phyloP scores from a whole-genome alignment of 2,888 invertebrate species.

The Yponomeuta plumbellus region DNA sequence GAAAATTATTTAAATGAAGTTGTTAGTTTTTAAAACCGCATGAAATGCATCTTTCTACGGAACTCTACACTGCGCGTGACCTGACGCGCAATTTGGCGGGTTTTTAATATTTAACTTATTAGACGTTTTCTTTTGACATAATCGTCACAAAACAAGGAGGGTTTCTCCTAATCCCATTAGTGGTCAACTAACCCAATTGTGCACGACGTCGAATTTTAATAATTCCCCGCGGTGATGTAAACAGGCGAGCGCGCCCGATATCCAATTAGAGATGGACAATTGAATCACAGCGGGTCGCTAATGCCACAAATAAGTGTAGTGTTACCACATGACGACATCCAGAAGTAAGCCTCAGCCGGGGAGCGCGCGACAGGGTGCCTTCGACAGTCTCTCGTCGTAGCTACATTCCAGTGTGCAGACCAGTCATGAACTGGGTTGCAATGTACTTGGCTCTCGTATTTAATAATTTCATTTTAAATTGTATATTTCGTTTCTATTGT shows the following conservation, averaged over 20 bases:
- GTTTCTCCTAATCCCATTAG: constrained; percentile 66
- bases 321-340: not conserved
- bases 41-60: too few relatives aligned
- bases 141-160: constrained; percentile 39
- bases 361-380: not conserved
- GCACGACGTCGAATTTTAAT: constrained; percentile 27
- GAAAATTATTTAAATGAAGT: too few relatives aligned
- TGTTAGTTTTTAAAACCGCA: too few relatives aligned
- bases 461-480: too few relatives aligned
- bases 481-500: too few relatives aligned
- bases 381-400: too few relatives aligned
- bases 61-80: too few relatives aligned
- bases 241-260: not conserved
- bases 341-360: not conserved
- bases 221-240: not conserved
- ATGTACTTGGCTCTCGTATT: too few relatives aligned
- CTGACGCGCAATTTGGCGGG: too few relatives aligned
- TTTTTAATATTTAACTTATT: constrained; percentile 16
- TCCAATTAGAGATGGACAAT: not conserved
- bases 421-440: too few relatives aligned
- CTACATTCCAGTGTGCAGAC: too few relatives aligned
- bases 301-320: not conserved
- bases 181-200: constrained; percentile 55
- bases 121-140: too few relatives aligned
- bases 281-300: not conserved